Evolutionary conservation across 2,797 vertebrate genomes (phyloP), one percentile per base, ranked within the genome.

Genomic region (Telmatherina bonti): DNA sequence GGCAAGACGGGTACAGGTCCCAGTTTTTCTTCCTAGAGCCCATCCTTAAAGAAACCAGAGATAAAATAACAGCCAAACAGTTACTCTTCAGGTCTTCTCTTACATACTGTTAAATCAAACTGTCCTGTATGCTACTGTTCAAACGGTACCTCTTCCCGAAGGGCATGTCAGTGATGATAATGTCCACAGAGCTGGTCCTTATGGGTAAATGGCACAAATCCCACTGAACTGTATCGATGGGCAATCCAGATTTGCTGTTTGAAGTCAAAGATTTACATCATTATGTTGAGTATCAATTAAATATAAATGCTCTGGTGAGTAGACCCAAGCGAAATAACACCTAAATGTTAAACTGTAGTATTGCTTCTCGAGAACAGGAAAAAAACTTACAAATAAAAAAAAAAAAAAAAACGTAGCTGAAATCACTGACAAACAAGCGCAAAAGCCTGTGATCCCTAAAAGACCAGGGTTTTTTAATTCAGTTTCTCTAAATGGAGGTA

Each of bases 21-120:
- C 97, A 99, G 90, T 99, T 99, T 91, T 95, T 97, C 91, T 96
- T 99, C 88, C 90, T 96, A 0, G 97, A 99, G 36, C 97, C 98
- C 87, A 99, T 98, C 88, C 98, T 99, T 76, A 15, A 85, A 79
- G 31, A 67, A 69, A 70, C 78, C 20, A 62, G 20, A 70, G 5
- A 26, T 10, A 52, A 20, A 27, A 10, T 0, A 35, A 57, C 30
- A 58, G 10, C 9, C 20, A 62, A 26, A 55, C 0, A 59, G 6
- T 26, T 24, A 35, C 24, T 35, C n/a, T 8, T 56, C 33, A 27
- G 5, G 43, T 13, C 31, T 33, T 51, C 22, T 38, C 51, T 11
- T 31, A 49, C 3, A 51, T 20, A 22, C 0, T 31, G 47, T 49
- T 49, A 57, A 31, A 33, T 51, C 2, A 31, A 56, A 31, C 13